Percentiles rank a stretch among this genome's conserved stretches.
These are phyloP conservation scores for Alethe diademata DNA, from an alignment of 2,113 vertebrate genomes.

Conservation along the genomic window DNA sequence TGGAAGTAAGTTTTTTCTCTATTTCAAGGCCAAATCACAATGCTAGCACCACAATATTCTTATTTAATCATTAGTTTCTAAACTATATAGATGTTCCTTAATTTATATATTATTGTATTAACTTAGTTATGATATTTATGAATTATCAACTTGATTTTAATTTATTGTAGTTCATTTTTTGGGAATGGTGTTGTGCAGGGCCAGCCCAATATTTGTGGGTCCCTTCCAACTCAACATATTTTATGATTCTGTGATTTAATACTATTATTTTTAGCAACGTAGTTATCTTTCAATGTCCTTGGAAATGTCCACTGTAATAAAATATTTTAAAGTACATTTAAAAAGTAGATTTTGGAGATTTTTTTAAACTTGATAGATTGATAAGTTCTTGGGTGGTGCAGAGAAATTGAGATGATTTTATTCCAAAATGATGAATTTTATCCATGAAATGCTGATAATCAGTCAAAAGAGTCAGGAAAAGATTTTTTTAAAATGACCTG, in stretches of 20 bases:
- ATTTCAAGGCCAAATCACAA: neutral
- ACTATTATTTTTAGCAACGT: neutral
- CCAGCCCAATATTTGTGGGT: accelerated
- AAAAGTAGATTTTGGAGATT: neutral
- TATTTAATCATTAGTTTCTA: neutral
- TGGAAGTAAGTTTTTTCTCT: neutral
- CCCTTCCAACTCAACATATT: neutral
- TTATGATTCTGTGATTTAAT: neutral
- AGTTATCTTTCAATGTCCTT: neutral
- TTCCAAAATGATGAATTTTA: neutral
- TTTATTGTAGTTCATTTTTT: neutral
- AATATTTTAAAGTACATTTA: neutral
- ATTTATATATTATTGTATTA: neutral
- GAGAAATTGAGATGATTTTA: neutral
- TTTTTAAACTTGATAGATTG: accelerated
- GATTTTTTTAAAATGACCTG: neutral
- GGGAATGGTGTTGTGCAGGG: neutral
- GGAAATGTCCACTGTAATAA: neutral
- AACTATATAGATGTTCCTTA: neutral
- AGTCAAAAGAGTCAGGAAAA: neutral
- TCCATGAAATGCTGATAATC: neutral
- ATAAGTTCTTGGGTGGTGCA: neutral
- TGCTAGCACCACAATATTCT: neutral
- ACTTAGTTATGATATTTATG: neutral
- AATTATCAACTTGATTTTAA: neutral